Conservation (phyloP, 2,888 invertebrate genomes). For the Pedicia rivosa region DNA sequence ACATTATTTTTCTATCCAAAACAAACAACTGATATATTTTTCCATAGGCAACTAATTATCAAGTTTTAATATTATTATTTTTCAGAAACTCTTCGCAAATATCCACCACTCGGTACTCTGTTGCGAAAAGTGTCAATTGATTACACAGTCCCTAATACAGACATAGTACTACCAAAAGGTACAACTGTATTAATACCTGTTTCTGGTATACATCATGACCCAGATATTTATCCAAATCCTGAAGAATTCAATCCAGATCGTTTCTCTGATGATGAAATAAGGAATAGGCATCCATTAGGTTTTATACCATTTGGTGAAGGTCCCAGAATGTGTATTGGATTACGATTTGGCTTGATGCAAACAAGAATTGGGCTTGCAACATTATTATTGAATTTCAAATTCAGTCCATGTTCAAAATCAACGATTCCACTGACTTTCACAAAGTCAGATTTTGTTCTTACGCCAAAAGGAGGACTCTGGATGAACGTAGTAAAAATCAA, state of each 20-base stretch:
- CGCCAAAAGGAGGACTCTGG: too few species aligned
- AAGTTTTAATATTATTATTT: neutral
- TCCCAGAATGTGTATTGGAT: slow-evolving; percentile 24
- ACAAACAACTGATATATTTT: neutral
- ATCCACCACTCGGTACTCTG: slow-evolving; percentile 29
- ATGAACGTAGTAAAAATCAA: too few species aligned
- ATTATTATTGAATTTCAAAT: slow-evolving; percentile 19
- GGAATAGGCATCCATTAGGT: slow-evolving; percentile 17
- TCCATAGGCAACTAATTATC: too few species aligned
- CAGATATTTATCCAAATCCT: slow-evolving; percentile 22
- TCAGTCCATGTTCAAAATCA: too few species aligned
- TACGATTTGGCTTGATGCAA: slow-evolving; percentile 28
- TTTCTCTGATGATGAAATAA: slow-evolving; percentile 18
- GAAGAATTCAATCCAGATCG: slow-evolving; percentile 23
- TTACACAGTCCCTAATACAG: slow-evolving; percentile 17
- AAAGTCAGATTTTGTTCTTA: too few species aligned
- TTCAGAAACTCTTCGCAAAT: slow-evolving; percentile 27
- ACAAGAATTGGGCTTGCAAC: slow-evolving; percentile 19
- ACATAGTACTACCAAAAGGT: slow-evolving; percentile 16
- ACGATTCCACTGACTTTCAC: too few species aligned
- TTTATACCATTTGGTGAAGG: slow-evolving; percentile 25
- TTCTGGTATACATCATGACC: slow-evolving; percentile 21
- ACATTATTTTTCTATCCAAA: too few species aligned
- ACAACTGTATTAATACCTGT: slow-evolving; percentile 17
- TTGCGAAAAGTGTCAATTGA: slow-evolving; percentile 27